phyloP scores from a whole-genome alignment of 2,888 invertebrate species.

The Acrocyrtus sp. region DNA sequence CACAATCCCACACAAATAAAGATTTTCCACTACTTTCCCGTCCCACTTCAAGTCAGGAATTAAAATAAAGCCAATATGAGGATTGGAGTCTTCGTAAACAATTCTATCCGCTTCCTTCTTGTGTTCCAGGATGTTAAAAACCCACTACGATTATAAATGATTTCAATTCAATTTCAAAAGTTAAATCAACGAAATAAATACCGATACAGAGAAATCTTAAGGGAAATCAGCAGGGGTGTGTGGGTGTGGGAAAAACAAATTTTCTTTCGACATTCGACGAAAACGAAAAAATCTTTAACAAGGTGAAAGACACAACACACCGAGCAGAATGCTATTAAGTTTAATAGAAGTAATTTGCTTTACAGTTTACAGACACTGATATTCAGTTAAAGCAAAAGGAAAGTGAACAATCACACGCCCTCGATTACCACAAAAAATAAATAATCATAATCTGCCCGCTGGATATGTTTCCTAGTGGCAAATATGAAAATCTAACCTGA shows the following conservation, averaged over 20 bases:
- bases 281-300: too few relatives aligned
- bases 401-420: too few relatives aligned
- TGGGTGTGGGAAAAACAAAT: conserved; percentile 17
- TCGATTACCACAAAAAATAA: too few relatives aligned
- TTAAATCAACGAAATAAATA: conserved; percentile 26
- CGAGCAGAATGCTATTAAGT: too few relatives aligned
- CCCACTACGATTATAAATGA: too few relatives aligned
- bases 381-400: too few relatives aligned
- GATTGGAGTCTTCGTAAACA: conserved; percentile 82
- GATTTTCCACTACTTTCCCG: conserved; percentile 76
- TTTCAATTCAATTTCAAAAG: conserved; percentile 50
- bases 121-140: conserved; percentile 94
- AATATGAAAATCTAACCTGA: conserved; percentile 71
- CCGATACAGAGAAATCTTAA: conserved; percentile 17
- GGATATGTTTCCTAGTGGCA: neutral
- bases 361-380: too few relatives aligned
- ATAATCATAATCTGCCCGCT: too few relatives aligned
- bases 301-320: too few relatives aligned
- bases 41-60: conserved; percentile 98
- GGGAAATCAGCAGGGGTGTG: too few relatives aligned
- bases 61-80: conserved; percentile 85
- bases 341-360: too few relatives aligned
- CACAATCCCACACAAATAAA: conserved; percentile 87
- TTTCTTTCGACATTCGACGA: conserved; percentile 17
- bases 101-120: conserved; percentile 90